Evolutionary conservation across 2,113 vertebrate species (phyloP).

Genomic region (Oncorhynchus nerka): DNA sequence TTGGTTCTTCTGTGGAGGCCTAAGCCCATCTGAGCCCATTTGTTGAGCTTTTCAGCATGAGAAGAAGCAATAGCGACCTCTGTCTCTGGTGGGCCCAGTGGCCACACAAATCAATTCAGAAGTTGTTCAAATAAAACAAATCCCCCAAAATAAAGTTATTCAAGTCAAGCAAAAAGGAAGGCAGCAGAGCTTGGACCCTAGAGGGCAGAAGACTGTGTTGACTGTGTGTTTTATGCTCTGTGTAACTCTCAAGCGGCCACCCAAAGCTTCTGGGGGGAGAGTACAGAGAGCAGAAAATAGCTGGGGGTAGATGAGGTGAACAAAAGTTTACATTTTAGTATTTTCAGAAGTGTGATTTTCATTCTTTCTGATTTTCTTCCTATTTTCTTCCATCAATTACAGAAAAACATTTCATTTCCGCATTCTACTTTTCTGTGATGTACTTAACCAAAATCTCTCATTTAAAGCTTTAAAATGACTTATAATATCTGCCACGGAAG

Average conservation of each 20-base stretch:
- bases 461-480: no score
- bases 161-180: conserved; percentile 9
- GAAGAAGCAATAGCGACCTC: conserved; percentile 10
- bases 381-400: no score
- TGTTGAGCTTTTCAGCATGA: conserved; percentile 13
- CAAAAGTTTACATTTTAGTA: no score
- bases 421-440: no score
- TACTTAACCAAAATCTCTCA: no score
- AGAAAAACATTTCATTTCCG: no score
- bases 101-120: conserved; percentile 20
- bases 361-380: no score
- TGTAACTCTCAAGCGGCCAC: not conserved
- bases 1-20: conserved; percentile 26
- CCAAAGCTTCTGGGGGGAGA: not conserved
- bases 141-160: conserved; percentile 9
- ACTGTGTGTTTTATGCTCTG: not conserved
- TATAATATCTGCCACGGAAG: not conserved
- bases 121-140: conserved; percentile 37
- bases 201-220: not conserved
- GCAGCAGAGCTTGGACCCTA: not conserved
- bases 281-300: not conserved
- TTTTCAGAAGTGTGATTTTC: no score
- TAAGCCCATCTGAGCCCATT: conserved; percentile 12
- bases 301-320: no score
- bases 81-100: conserved; percentile 8